Percentiles rank a stretch among this genome's conserved stretches.
These are phyloP conservation scores for Lissonota sp. DNA, from an alignment of 2,888 invertebrate genomes.

Conservation along the genomic window DNA sequence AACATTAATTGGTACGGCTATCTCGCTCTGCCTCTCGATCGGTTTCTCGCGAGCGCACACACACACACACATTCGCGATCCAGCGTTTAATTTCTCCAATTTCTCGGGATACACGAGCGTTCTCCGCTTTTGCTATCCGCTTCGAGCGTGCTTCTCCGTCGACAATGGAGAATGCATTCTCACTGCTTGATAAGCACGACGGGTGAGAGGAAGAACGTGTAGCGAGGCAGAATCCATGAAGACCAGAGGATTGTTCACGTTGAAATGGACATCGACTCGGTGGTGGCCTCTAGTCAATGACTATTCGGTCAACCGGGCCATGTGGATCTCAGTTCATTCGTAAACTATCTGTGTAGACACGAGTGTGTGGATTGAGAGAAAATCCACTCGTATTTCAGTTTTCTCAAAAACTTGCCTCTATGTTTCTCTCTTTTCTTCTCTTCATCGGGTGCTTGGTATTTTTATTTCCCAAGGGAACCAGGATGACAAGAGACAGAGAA, in stretches of 20 bases:
- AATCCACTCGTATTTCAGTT: constrained; percentile 16
- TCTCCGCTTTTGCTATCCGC: not conserved
- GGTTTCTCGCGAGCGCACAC: constrained; percentile 1
- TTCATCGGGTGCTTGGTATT: constrained; percentile 14
- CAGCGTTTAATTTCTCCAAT: constrained; percentile 1
- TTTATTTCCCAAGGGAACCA: constrained; percentile 44
- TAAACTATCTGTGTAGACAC: not conserved
- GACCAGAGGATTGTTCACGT: not conserved
- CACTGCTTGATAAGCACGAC: not conserved
- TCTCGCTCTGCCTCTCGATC: constrained; percentile 36
- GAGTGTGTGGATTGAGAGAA: constrained; percentile 5
- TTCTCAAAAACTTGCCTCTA: constrained; percentile 4
- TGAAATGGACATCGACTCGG: not conserved
- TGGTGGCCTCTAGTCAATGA: constrained; percentile 7
- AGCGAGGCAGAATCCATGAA: constrained; percentile 15
- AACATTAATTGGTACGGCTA: constrained; percentile 70
- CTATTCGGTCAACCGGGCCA: not conserved
- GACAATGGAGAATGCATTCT: constrained; percentile 5
- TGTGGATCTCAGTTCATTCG: not conserved
- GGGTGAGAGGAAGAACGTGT: constrained; percentile 7
- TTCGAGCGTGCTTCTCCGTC: constrained; percentile 15
- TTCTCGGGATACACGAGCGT: too few relatives aligned
- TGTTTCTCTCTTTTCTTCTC: not conserved
- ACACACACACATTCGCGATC: constrained; percentile 20
- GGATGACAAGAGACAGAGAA: constrained; percentile 27